These are phyloP conservation scores for Acrobasis consociella DNA, from an alignment of 2,888 invertebrate genomes.

Conservation along the genomic window DNA sequence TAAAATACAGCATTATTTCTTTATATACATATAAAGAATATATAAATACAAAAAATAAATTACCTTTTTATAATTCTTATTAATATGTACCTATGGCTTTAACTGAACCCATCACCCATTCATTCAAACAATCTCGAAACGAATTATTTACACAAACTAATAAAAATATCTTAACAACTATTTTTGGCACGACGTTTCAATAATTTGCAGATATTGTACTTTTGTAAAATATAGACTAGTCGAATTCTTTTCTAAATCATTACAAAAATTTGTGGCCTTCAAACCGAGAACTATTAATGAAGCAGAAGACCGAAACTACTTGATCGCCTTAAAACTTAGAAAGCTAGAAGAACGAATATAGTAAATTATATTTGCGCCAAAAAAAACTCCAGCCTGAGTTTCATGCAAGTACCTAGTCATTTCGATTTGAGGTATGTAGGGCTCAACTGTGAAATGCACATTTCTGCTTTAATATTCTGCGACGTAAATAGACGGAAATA, in stretches of 20 bases:
- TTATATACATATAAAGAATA: slow-evolving; percentile 6
- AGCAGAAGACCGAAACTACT: too few relatives aligned
- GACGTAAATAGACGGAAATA: too few relatives aligned
- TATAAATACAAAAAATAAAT: slow-evolving; percentile 9
- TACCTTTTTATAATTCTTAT: background rate
- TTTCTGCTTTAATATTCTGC: too few relatives aligned
- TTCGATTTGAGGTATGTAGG: too few relatives aligned
- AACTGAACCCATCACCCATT: slow-evolving; percentile 2
- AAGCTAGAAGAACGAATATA: too few relatives aligned
- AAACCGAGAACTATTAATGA: background rate
- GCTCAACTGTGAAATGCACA: too few relatives aligned
- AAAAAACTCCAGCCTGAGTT: too few relatives aligned
- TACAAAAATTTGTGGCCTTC: background rate
- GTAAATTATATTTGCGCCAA: too few relatives aligned
- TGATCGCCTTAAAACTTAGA: too few relatives aligned
- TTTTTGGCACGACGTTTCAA: slow-evolving; percentile 11
- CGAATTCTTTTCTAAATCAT: background rate
- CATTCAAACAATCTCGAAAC: background rate
- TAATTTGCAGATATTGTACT: slow-evolving; percentile 7
- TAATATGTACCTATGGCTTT: background rate
- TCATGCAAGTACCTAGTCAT: too few relatives aligned
- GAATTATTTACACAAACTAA: background rate
- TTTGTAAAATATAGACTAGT: slow-evolving; percentile 2
- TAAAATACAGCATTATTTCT: slow-evolving; percentile 1
- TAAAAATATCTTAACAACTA: slow-evolving; percentile 2